Evolutionary conservation across 1,140 invertebrate species (phyloP), one percentile per base, ranked within the genome.

Genomic region (Drosophila virilis): DNA sequence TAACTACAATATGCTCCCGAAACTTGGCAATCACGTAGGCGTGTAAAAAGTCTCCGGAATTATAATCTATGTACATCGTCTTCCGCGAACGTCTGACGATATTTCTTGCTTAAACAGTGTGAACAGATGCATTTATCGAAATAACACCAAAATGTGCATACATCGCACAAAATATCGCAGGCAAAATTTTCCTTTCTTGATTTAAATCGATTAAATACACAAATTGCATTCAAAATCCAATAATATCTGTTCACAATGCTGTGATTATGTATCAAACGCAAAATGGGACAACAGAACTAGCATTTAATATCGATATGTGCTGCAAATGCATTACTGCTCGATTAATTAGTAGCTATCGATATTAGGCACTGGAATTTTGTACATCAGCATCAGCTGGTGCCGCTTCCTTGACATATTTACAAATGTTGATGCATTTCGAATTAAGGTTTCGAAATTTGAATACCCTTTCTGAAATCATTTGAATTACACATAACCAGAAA

Each of bases 81-180:
- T 74, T 74, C 71, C 71, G 71, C 65, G 71, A 69, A 74, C 65
- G 71, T 74, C 71, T 74, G 71, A 74, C 65, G 65, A 74, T 74
- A 69, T 74, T 61, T 68, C 48, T 68, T 40, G 50, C 32, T n/a
- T 33, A 13, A 48, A 43, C 48, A 43, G 73, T 72, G 68, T 75
- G 68, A 35, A 60, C 54, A 68, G 6, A n/a, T 55, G 22, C 8
- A 9, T 6, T 35, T 35, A 12, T 10, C 6, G 15, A 28, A 46
- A 55, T 48, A 57, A 15, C 58, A 59, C 45, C 61, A 66, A 50
- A 59, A 28, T 40, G 15, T 33, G 22, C 40, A 60, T 52, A 46
- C 62, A 61, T 60, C 55, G 10, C 66, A 76, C 8, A 2, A 35
- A 8, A 28, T 12, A 35, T 38, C 10, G 35, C 8, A 10, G n/a